Evolutionary conservation across 2,797 vertebrate species (phyloP).

Genomic region (Oreonectes daqikongensis): DNA sequence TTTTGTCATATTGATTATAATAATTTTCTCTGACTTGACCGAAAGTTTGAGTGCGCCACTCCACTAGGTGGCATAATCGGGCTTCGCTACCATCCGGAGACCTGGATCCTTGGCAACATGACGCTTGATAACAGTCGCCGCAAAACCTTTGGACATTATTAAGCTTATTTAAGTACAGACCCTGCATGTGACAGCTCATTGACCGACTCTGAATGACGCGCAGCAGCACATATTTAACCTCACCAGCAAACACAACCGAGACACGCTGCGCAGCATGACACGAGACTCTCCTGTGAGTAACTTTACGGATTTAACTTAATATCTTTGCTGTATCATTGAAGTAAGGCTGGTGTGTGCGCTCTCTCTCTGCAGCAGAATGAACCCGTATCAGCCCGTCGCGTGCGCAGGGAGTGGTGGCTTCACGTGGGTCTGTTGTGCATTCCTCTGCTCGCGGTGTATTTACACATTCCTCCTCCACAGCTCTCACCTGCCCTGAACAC

Average conservation of each 20-base stretch:
- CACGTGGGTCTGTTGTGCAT: slow-evolving; percentile 84
- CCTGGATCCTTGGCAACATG: slow-evolving; percentile 30
- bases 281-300: slow-evolving; percentile 27
- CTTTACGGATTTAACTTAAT: background rate
- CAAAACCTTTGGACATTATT: background rate
- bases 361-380: slow-evolving; percentile 14
- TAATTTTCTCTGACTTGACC: too few species aligned
- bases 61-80: slow-evolving; percentile 30
- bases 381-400: slow-evolving; percentile 57
- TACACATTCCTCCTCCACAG: slow-evolving; percentile 88
- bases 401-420: slow-evolving; percentile 94
- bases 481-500: slow-evolving; percentile 84
- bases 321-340: too few species aligned
- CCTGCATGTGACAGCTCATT: slow-evolving; percentile 4
- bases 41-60: slow-evolving; percentile 2
- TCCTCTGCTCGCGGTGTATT: slow-evolving; percentile 89
- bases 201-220: slow-evolving; percentile 13
- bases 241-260: slow-evolving; percentile 1
- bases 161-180: background rate
- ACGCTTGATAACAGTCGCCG: background rate
- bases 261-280: slow-evolving; percentile 13
- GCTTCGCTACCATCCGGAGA: background rate
- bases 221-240: background rate
- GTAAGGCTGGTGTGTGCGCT: background rate
- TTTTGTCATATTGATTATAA: too few species aligned